Evolutionary conservation across 2,797 vertebrate species (phyloP).

Genomic region (Pampus argenteus): DNA sequence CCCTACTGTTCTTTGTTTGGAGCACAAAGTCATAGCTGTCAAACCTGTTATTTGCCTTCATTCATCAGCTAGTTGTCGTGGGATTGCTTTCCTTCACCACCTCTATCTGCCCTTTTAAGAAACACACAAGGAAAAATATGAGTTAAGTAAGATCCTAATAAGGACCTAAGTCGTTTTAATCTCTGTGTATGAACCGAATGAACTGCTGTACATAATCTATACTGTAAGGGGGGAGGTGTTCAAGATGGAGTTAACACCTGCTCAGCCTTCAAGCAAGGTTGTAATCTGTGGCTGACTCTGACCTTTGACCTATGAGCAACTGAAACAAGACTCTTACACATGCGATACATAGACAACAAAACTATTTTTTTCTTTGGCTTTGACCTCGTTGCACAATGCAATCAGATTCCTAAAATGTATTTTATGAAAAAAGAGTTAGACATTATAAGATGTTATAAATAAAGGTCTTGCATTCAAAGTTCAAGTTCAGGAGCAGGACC

Average conservation of each 20-base stretch:
- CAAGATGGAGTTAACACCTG: conserved; percentile 33
- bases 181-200: background rate
- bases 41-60: conserved; percentile 68
- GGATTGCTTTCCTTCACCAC: conserved; percentile 46
- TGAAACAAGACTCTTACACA: background rate
- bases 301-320: conserved; percentile 46
- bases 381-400: background rate
- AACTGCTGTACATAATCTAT: background rate
- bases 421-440: too few species aligned
- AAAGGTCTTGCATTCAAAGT: background rate
- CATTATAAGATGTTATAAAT: too few species aligned
- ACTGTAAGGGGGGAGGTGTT: background rate
- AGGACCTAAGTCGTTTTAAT: conserved; percentile 19
- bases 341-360: background rate
- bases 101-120: conserved; percentile 48
- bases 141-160: background rate
- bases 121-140: conserved; percentile 13
- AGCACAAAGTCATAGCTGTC: conserved; percentile 59
- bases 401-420: background rate
- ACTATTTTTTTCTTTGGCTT: background rate
- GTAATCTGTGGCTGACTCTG: conserved; percentile 25
- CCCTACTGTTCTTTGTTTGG: conserved; percentile 30
- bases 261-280: conserved; percentile 15
- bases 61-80: conserved; percentile 59
- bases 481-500: too few species aligned